Evolutionary conservation across 2,113 vertebrate species (phyloP).

Genomic region (Phyllopteryx taeniolatus): DNA sequence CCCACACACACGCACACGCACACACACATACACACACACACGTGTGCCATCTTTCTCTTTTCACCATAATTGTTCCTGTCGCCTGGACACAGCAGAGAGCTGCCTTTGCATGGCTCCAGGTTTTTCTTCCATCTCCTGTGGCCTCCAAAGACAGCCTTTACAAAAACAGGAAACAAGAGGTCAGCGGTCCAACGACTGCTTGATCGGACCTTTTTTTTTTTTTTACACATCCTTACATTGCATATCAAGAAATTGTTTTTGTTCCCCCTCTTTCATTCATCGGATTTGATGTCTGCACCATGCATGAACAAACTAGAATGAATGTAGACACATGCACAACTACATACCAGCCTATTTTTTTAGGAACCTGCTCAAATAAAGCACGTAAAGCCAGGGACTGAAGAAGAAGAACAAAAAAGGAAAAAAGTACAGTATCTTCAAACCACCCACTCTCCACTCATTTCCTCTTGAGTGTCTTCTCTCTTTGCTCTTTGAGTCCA

Average conservation of each 20-base stretch:
- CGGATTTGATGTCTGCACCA: conserved; percentile 17
- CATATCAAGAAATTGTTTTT: not conserved
- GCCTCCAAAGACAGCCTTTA: conserved; percentile 5
- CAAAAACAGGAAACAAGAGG: conserved; percentile 7
- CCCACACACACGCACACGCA: not conserved
- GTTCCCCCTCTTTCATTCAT: conserved; percentile 5
- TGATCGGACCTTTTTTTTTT: not conserved
- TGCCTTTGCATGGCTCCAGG: not conserved
- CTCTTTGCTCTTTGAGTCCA: conserved; percentile 49
- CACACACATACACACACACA: not conserved
- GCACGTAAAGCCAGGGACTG: conserved; percentile 17
- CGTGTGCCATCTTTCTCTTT: not conserved
- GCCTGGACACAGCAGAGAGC: not conserved
- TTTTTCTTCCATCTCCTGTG: not conserved
- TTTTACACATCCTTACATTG: not conserved
- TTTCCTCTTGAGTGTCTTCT: conserved; percentile 40
- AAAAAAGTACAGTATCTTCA: conserved; percentile 52
- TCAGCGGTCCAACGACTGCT: not conserved
- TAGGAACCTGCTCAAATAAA: conserved; percentile 30
- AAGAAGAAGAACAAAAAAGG: conserved; percentile 26
- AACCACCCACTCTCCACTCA: conserved; percentile 6
- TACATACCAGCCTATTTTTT: conserved; percentile 34
- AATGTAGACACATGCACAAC: conserved; percentile 4
- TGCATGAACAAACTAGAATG: conserved; percentile 18
- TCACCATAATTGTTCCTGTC: not conserved